These are phyloP conservation scores for Venustaconcha ellipsiformis DNA, from an alignment of 1,140 invertebrate species.

Conservation along the genomic window DNA sequence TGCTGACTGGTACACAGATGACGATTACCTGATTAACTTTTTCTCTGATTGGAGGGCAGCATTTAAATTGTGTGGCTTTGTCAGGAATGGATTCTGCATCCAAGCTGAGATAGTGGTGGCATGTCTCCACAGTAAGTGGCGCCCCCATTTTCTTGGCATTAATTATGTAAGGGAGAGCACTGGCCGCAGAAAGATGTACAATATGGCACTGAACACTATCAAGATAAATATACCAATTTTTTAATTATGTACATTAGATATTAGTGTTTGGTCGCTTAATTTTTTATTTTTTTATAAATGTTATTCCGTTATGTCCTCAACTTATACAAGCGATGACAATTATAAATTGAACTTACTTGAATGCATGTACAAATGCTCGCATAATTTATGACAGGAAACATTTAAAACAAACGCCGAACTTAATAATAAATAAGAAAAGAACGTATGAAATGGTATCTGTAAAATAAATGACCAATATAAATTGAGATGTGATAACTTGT, in stretches of 20 bases:
- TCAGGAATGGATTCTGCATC: conserved; percentile 75
- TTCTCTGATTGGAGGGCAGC: conserved; percentile 79
- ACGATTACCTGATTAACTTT: conserved; percentile 73
- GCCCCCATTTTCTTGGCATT: conserved; percentile 68
- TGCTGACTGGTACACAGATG: neutral
- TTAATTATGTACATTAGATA: neutral
- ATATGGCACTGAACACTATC: conserved; percentile 77
- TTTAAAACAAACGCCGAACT: too few species aligned
- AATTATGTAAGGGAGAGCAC: conserved; percentile 71
- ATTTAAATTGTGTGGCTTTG: conserved; percentile 78
- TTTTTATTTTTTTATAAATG: neutral
- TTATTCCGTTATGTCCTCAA: neutral
- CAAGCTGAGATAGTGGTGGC: conserved; percentile 80
- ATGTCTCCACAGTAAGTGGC: conserved; percentile 78
- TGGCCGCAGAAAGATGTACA: conserved; percentile 78
- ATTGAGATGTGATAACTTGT: too few species aligned
- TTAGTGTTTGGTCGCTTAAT: neutral
- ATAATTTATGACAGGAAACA: neutral
- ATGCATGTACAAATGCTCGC: neutral
- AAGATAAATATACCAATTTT: conserved; percentile 7
- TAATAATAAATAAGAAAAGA: too few species aligned
- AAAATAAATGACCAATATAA: too few species aligned
- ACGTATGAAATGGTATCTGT: too few species aligned
- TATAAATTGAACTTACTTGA: neutral
- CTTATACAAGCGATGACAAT: neutral